Base-by-base conservation (phyloP, 2,888 invertebrate species). In the Ryuthela nishihirai region DNA sequence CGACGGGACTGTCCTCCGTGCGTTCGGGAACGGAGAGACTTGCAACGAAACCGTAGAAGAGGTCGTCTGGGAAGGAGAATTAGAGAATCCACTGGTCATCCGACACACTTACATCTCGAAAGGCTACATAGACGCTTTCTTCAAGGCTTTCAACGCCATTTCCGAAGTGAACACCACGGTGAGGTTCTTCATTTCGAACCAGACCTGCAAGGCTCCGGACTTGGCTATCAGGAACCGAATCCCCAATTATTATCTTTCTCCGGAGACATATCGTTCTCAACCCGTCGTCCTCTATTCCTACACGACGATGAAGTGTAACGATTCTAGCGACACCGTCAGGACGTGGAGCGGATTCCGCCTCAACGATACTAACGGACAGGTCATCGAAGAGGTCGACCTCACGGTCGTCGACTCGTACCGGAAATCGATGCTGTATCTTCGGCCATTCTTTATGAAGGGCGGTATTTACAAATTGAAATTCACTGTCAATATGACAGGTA, bases 381-480 rank as follows among this genome's bases (percentile, higher is more conserved):
- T 56, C 0, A 41, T 62, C 12, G 63, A 62, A 54, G 54, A 62
- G 15, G 56, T 67, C 7, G 67, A 67, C 24, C 46, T 67, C n/a
- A 65, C 66, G 2, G 56, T 50, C 43, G 61, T 67, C 4, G 67
- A 67, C 45, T 67, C 67, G 2, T 60, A 56, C 32, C 50, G 64
- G 9, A 67, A 67, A 48, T 66, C 67, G 7, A 66, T 66, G 53
- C 61, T 67, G 10, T 67, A 66, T 49, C 54, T 75, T 1, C 68
- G 68, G 2, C 65, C 69, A 2, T 65, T 65, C 12, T 70, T 67
- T 26, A 64, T 76, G 3, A 59, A 63, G 3, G 69, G 69, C 36
- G 75, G 74, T 4, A 54, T 72, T n/a, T 75, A 74, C 67, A 69
- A 67, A 42, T 56, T 73, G 24, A 62, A 58, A 4, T 73, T 71